Percentiles rank a stretch among this genome's conserved stretches.
Evolutionary conservation across 2,888 invertebrate species (phyloP).

Genomic region (Zygothrica quintamaculata): DNA sequence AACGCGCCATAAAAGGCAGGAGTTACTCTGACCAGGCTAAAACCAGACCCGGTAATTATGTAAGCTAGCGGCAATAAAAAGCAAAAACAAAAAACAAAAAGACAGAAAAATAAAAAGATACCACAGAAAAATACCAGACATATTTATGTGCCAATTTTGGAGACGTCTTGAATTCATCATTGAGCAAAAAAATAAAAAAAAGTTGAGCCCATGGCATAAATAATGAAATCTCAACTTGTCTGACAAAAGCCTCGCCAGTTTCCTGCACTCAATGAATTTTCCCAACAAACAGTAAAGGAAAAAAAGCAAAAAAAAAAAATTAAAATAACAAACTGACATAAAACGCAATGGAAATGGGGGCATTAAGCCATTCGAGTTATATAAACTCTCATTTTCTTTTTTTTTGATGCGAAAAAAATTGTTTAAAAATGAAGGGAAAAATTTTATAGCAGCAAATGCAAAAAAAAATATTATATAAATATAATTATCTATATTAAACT

Average conservation of each 20-base stretch:
- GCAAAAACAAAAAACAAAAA: conserved; percentile 36
- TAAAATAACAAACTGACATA: too few relatives aligned
- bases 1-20: conserved; percentile 48
- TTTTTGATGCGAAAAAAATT: conserved; percentile 22
- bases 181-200: conserved; percentile 10
- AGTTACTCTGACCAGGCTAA: conserved; percentile 29
- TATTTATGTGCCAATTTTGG: conserved; percentile 52
- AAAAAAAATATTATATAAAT: conserved; percentile 4
- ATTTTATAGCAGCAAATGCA: conserved; percentile 1
- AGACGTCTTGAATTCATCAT: conserved; percentile 45
- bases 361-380: conserved; percentile 60
- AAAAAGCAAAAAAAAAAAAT: conserved; percentile 16
- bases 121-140: conserved; percentile 41
- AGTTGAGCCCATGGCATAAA: conserved; percentile 17
- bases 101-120: conserved; percentile 40
- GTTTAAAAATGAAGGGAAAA: conserved; percentile 17
- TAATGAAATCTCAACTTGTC: conserved; percentile 30
- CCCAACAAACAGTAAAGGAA: conserved; percentile 9
- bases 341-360: conserved; percentile 62
- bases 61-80: conserved; percentile 55
- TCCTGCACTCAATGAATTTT: conserved; percentile 39
- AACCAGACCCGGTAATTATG: conserved; percentile 62
- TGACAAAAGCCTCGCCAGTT: conserved; percentile 24
- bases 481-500: too few relatives aligned
- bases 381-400: conserved; percentile 41